phyloP scores from a whole-genome alignment of 2,113 vertebrate genomes.

The Trogon surrucura region DNA sequence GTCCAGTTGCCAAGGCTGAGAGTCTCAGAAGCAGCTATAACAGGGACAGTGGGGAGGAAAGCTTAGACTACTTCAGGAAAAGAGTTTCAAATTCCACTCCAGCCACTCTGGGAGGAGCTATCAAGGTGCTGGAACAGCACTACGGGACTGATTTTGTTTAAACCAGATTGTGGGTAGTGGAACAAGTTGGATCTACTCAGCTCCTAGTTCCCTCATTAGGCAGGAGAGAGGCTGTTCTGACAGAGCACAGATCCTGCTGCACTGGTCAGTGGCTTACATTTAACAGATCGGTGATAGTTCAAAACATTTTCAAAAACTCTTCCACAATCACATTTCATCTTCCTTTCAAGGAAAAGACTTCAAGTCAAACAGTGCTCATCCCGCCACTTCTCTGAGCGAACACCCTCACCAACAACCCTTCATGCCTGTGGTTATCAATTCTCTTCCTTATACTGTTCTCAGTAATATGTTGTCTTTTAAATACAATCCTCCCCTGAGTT shows the following conservation, averaged over 20 bases:
- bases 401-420: not conserved
- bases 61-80: not conserved
- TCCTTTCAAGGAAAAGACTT: not conserved
- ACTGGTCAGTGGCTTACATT: not conserved
- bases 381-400: not conserved
- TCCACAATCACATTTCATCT: not conserved
- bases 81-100: not conserved
- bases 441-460: not conserved
- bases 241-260: no score
- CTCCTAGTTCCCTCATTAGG: not conserved
- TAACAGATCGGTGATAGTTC: not conserved
- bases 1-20: not conserved
- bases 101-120: not conserved
- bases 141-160: not conserved
- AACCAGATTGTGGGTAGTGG: not conserved
- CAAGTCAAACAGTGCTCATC: not conserved
- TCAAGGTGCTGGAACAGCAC: not conserved
- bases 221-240: not conserved
- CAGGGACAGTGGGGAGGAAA: fast-evolving
- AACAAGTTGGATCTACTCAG: fast-evolving
- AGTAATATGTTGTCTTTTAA: not conserved
- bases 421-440: not conserved
- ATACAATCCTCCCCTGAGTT: not conserved
- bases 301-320: not conserved
- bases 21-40: not conserved